phyloP scores from a whole-genome alignment of 2,888 invertebrate genomes.

The Alcis repandata region DNA sequence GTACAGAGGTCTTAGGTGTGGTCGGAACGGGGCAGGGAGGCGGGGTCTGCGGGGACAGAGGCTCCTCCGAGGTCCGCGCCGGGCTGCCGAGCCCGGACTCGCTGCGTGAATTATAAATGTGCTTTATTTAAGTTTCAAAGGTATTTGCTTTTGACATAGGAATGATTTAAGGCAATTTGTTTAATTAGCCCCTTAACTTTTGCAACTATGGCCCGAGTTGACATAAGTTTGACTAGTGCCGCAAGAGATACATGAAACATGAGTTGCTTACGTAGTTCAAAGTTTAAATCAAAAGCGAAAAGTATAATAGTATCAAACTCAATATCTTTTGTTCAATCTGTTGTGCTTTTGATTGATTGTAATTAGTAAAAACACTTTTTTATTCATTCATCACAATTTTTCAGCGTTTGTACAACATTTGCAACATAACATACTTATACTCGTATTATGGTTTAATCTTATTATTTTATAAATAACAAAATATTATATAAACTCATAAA shows the following conservation, averaged over 20 bases:
- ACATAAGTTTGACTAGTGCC: background rate
- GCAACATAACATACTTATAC: too few relatives aligned
- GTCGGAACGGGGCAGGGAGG: constrained; percentile 55
- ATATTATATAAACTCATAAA: background rate
- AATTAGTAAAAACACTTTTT: too few relatives aligned
- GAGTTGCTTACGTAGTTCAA: too few relatives aligned
- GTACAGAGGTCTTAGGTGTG: constrained; percentile 46
- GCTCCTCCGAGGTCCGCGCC: constrained; percentile 76
- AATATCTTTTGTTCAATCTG: too few relatives aligned
- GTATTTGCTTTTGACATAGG: constrained; percentile 22
- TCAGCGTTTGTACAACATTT: too few relatives aligned
- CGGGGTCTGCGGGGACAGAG: constrained; percentile 74
- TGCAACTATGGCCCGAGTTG: background rate
- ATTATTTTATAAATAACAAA: constrained; percentile 8
- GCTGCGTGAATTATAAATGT: constrained; percentile 54
- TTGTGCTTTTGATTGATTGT: too few relatives aligned
- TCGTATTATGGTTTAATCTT: too few relatives aligned
- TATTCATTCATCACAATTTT: too few relatives aligned
- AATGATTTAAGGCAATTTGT: background rate
- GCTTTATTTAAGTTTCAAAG: constrained; percentile 27
- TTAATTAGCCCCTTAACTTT: background rate
- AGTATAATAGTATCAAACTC: too few relatives aligned
- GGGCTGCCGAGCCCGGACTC: constrained; percentile 82
- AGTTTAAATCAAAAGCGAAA: too few relatives aligned
- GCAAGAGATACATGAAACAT: background rate